phyloP scores from a whole-genome alignment of 2,113 vertebrate genomes.

The Oenanthe melanoleuca region DNA sequence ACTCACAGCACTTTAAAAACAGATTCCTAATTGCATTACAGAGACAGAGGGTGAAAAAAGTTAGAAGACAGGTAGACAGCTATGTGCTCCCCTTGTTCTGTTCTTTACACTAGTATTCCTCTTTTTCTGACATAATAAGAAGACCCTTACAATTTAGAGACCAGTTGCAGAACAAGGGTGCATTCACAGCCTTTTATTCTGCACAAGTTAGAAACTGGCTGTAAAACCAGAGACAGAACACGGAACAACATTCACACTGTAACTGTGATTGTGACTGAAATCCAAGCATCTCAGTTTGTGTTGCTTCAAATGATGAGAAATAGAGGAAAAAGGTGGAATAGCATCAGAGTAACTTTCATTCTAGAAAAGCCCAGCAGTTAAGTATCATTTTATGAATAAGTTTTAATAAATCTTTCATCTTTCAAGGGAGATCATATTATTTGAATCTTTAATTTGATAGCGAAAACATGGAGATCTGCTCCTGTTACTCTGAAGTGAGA shows the following conservation, averaged over 20 bases:
- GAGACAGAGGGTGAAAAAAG: neutral
- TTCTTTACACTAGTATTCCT: neutral
- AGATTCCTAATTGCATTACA: neutral
- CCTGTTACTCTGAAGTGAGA: neutral
- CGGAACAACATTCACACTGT: neutral
- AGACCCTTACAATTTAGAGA: neutral
- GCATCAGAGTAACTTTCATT: neutral
- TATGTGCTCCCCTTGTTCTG: neutral
- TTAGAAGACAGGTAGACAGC: neutral
- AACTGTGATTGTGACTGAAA: neutral
- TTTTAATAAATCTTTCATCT: neutral
- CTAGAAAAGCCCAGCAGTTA: neutral
- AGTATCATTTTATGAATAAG: neutral
- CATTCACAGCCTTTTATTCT: neutral
- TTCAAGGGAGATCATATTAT: neutral
- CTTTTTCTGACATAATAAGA: neutral
- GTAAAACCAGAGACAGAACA: neutral
- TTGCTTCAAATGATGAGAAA: neutral
- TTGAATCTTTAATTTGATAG: neutral
- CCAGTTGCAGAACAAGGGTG: rapidly evolving
- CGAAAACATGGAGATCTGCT: neutral
- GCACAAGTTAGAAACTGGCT: neutral
- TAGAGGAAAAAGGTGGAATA: neutral
- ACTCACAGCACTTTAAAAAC: neutral
- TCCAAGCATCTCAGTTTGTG: neutral